A percentile compares a stretch with the other conserved stretches of the same genome.
phyloP scores from a whole-genome alignment of 1,140 invertebrate species.

The Tetramorium parvispinum region DNA sequence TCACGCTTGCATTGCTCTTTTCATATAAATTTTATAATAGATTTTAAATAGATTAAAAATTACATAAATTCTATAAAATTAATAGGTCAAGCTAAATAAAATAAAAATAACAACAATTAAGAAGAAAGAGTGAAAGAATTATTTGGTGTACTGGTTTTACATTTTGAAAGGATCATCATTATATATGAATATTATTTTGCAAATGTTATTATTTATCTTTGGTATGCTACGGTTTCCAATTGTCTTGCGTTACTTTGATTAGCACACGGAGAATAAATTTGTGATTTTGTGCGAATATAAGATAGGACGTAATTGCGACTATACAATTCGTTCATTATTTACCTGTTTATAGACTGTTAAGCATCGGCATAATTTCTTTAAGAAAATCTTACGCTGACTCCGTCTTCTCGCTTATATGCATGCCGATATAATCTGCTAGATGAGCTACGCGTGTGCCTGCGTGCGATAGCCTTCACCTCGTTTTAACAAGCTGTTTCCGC shows the following conservation, averaged over 20 bases:
- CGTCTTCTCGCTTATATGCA: constrained; percentile 20
- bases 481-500: constrained; percentile 83
- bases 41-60: background rate
- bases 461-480: constrained; percentile 83
- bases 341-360: constrained; percentile 71
- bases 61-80: background rate
- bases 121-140: background rate
- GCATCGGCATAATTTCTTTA: constrained; percentile 67
- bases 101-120: background rate
- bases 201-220: background rate
- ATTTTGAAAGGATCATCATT: background rate
- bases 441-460: constrained; percentile 51
- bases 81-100: background rate
- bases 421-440: constrained; percentile 10
- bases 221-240: background rate
- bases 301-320: constrained; percentile 70
- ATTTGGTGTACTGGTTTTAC: background rate
- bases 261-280: background rate
- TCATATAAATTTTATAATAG: constrained; percentile 7
- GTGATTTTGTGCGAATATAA: constrained; percentile 52
- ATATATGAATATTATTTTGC: background rate
- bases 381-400: constrained; percentile 53
- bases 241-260: background rate
- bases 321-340: constrained; percentile 73
- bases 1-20: background rate